These are phyloP conservation scores for Leptinotarsa haldemani DNA, from an alignment of 2,888 invertebrate genomes.

Conservation along the genomic window DNA sequence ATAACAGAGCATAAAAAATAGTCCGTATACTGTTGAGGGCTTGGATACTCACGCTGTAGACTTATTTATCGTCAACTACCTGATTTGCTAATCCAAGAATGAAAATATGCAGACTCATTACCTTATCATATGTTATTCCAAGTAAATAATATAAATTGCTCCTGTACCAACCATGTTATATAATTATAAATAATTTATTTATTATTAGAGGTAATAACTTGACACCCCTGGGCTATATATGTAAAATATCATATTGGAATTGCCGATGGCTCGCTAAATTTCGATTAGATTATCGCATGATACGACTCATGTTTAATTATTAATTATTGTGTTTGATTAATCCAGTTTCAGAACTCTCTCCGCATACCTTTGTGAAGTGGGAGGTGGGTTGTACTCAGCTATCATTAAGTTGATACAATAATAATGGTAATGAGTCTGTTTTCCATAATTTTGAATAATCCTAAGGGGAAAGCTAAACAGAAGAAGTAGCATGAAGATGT, in stretches of 20 bases:
- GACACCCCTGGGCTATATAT: slow-evolving; percentile 24
- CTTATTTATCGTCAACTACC: background rate
- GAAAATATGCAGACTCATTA: slow-evolving; percentile 4
- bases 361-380: background rate
- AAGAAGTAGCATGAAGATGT: too few relatives aligned
- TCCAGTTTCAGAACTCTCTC: slow-evolving; percentile 12
- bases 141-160: slow-evolving; percentile 17
- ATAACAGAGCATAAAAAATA: background rate
- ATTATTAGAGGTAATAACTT: slow-evolving; percentile 14
- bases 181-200: slow-evolving; percentile 24
- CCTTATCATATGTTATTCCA: slow-evolving; percentile 1
- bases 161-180: background rate
- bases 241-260: slow-evolving; percentile 22
- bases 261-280: slow-evolving; percentile 8
- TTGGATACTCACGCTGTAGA: background rate
- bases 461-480: background rate
- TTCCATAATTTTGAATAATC: background rate
- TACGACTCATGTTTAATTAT: slow-evolving; percentile 15
- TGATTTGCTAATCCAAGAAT: background rate
- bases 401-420: background rate
- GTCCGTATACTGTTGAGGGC: background rate
- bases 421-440: background rate
- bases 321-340: slow-evolving; percentile 12
- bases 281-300: slow-evolving; percentile 13
- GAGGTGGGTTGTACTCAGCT: background rate